Evolutionary conservation across 2,888 invertebrate species (phyloP), one percentile per base, ranked within the genome.

Genomic region (Cosmorhoe ocellata): DNA sequence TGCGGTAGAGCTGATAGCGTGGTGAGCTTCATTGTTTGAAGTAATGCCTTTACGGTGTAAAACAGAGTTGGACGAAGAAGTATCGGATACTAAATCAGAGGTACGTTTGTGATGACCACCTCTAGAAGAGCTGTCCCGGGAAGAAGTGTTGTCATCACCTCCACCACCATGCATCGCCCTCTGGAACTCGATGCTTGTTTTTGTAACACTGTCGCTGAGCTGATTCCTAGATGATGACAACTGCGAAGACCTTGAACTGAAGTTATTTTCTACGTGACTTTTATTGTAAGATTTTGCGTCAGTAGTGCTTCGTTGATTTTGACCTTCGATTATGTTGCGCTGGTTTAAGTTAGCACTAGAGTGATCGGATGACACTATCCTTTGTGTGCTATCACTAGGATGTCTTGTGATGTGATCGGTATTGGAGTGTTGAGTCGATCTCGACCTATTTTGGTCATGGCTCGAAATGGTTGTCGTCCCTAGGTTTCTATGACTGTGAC

Each of bases 1-100:
- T 11, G 95, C 96, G 0, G 95, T 93, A 0, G 94, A 92, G 64
- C 93, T 93, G 7, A 93, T 94, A 0, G 94, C 93, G 69, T 95
- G 95, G 3, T 94, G 85, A 1, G 94, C 94, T 80, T 95, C 95
- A n/a, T 92, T 93, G 0, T 93, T 92, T 0, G 93, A 92, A 1
- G 93, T 90, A 8, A 92, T 82, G 11, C 94, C 93, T 71, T 95
- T 95, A 32, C 96, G 92, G 75, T 96, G 95, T 27, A 96, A 91
- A 34, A 96, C 94, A 32, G 95, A 91, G 69, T 97, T 96, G 40
- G 91, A 92, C 2, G 95, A 92, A 63, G 95, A 93, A n/a, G 93
- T 92, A 45, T 94, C 92, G 0, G 95, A 93, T 0, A 94, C 92
- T 55, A 96, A 92, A 38, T 95, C 92, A 56, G 93, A 96, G 68